These are phyloP conservation scores for Pocillopora damicornis DNA, from an alignment of 64 coral and sea anemone genomes.

Conservation along the genomic window DNA sequence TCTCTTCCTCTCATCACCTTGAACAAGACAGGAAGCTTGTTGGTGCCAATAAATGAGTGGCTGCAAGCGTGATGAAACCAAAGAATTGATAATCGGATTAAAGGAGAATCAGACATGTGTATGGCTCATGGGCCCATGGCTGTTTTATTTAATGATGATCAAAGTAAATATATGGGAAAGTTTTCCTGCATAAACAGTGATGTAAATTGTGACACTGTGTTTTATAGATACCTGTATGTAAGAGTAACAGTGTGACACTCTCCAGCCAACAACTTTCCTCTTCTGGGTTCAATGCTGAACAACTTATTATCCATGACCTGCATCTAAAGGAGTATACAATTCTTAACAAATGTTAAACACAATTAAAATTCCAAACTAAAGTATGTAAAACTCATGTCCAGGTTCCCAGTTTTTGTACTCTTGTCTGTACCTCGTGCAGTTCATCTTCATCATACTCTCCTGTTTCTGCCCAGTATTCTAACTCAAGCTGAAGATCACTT, in stretches of 20 bases:
- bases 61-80: conserved; percentile 15
- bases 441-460: conserved; percentile 92
- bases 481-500: conserved; percentile 93
- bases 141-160: too few relatives aligned
- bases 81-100: not conserved
- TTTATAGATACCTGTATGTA: conserved; percentile 66
- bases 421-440: conserved; percentile 71
- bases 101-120: not conserved
- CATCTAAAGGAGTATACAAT: conserved; percentile 60
- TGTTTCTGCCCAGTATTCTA: conserved; percentile 99
- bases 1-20: conserved; percentile 89
- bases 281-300: conserved; percentile 82
- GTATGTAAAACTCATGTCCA: too few relatives aligned
- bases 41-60: conserved; percentile 78
- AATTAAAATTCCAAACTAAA: too few relatives aligned
- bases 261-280: conserved; percentile 71
- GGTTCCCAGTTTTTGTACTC: too few relatives aligned
- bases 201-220: not conserved
- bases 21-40: conserved; percentile 84
- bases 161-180: too few relatives aligned
- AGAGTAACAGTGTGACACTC: conserved; percentile 65
- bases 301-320: conserved; percentile 95
- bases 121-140: too few relatives aligned
- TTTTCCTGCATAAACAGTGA: too few relatives aligned
- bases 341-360: too few relatives aligned